Evolutionary conservation across 2,113 vertebrate genomes (phyloP).

Genomic region (Halichoerus grypus): DNA sequence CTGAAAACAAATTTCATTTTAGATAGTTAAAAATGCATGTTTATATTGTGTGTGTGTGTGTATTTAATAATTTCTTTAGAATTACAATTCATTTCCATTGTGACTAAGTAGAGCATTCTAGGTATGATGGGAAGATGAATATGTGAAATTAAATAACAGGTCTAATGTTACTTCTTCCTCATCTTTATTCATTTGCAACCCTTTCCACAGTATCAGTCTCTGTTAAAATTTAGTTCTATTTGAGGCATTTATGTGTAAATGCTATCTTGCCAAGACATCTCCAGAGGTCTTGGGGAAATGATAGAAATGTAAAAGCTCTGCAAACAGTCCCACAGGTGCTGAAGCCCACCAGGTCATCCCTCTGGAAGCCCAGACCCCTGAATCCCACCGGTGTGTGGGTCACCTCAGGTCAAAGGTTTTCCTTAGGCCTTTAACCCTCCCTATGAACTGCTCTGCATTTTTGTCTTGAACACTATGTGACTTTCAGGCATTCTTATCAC

Average conservation of each 20-base stretch:
- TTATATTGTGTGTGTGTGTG: neutral
- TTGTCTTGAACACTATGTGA: neutral
- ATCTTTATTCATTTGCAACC: neutral
- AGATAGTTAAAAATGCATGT: neutral
- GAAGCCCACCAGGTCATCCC: neutral
- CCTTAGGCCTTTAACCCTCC: neutral
- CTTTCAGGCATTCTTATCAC: neutral
- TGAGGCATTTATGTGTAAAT: conserved; percentile 33
- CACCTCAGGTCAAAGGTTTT: neutral
- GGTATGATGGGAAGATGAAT: neutral
- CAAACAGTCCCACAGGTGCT: neutral
- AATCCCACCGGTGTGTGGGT: neutral
- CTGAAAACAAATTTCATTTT: conserved; percentile 27
- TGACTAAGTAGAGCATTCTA: neutral
- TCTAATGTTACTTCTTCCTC: neutral
- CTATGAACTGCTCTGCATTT: neutral
- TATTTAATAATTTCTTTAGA: conserved; percentile 41
- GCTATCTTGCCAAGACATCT: neutral
- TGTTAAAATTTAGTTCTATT: conserved; percentile 36
- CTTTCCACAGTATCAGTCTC: neutral
- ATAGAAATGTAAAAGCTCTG: neutral
- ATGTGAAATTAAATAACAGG: neutral
- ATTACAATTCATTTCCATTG: neutral
- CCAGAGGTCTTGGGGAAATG: neutral
- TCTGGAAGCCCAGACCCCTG: neutral